These are phyloP conservation scores for Littorina saxatilis DNA, from an alignment of 1,140 invertebrate species.

Conservation along the genomic window DNA sequence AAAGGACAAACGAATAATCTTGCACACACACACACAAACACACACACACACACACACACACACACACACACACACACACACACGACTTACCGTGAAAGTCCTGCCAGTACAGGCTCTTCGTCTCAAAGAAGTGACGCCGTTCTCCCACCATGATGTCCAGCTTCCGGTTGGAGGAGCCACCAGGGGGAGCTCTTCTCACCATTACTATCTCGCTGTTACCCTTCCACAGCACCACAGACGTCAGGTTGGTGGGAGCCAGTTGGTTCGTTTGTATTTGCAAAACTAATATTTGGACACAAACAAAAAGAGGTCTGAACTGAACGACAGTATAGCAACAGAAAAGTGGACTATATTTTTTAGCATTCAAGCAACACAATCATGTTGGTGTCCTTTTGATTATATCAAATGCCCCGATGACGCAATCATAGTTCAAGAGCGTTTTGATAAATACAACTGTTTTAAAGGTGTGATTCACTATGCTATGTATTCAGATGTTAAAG, in stretches of 20 bases:
- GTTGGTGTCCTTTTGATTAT: too few species aligned
- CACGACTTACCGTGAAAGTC: constrained; percentile 57
- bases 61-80: background rate
- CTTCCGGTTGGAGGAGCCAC: constrained; percentile 19
- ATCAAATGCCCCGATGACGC: too few species aligned
- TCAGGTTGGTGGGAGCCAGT: constrained; percentile 39
- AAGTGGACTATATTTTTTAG: background rate
- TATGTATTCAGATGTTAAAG: too few species aligned
- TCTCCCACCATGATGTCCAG: constrained; percentile 59
- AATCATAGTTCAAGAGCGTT: too few species aligned
- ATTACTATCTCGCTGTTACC: constrained; percentile 44
- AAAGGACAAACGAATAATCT: too few species aligned
- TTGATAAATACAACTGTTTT: too few species aligned
- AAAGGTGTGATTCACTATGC: too few species aligned
- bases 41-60: background rate
- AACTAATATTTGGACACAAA: background rate
- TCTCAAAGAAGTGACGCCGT: constrained; percentile 49
- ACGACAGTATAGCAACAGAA: background rate
- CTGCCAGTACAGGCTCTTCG: constrained; percentile 50
- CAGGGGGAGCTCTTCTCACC: constrained; percentile 46
- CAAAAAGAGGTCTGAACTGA: background rate
- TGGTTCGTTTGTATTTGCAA: background rate
- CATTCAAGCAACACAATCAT: background rate
- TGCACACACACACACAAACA: constrained; percentile 11
- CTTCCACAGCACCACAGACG: constrained; percentile 45